Percentiles rank a stretch among this genome's conserved stretches.
Conservation (phyloP, 1,140 invertebrate species). For the Cyclina sinensis region DNA sequence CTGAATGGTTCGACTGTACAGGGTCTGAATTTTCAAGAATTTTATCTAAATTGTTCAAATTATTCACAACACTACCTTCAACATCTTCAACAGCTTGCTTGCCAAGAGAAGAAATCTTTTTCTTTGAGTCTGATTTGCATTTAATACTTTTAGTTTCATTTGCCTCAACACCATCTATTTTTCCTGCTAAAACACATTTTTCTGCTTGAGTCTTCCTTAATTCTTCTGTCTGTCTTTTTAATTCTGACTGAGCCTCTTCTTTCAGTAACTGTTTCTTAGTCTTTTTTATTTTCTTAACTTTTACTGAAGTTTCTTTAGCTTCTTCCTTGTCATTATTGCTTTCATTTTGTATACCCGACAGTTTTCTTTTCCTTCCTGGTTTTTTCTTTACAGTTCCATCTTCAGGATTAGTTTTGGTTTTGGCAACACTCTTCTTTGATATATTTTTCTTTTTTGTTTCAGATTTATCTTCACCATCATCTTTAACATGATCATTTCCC, state of each 20-base stretch:
- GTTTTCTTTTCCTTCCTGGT: conserved; percentile 56
- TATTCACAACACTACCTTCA: conserved; percentile 4
- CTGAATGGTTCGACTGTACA: background rate
- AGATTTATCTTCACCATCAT: background rate
- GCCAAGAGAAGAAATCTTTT: background rate
- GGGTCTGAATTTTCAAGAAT: background rate
- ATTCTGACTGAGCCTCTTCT: conserved; percentile 54
- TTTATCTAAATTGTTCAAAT: background rate
- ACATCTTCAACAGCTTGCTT: conserved; percentile 27
- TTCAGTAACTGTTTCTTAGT: conserved; percentile 42
- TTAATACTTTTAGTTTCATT: conserved; percentile 20
- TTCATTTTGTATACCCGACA: conserved; percentile 42
- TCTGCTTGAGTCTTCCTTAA: conserved; percentile 48
- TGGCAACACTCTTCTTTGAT: conserved; percentile 16
- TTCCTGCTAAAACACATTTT: background rate
- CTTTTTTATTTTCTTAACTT: conserved; percentile 29
- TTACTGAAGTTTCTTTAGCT: background rate
- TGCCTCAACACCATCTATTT: background rate
- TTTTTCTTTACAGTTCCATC: conserved; percentile 49
- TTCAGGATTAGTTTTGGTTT: conserved; percentile 10
- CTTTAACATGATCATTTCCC: background rate
- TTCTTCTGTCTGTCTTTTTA: conserved; percentile 46
- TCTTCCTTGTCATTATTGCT: conserved; percentile 22
- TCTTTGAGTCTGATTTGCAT: conserved; percentile 45
- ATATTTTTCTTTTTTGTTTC: conserved; percentile 26